Evolutionary conservation across 2,888 invertebrate genomes (phyloP), one percentile per base, ranked within the genome.

Genomic region (Diadegma fenestrale): DNA sequence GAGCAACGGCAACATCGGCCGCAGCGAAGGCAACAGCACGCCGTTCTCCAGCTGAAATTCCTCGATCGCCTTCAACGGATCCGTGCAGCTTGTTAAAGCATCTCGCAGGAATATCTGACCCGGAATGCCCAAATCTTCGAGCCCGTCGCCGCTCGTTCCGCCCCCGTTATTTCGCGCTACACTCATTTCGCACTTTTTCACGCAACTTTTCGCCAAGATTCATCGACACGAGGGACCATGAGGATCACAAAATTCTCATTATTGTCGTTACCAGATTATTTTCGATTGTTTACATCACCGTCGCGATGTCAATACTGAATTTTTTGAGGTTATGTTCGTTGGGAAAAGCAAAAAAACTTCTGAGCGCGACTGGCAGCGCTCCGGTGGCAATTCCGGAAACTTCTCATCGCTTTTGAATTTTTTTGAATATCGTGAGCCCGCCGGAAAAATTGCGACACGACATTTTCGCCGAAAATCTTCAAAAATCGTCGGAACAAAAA

Each of bases 51-150:
- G 95, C 96, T 99, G 99, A 95, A 99, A 99, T 94, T 99, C 99
- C 95, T 99, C 99, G 87, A 99, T 99, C n/a, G 99, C 99, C 94
- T 98, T 98, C 54, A 99, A 94, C 14, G 99, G 99, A 94, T 99
- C 99, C 0, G 98, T 98, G 93, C 99, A 99, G 91, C 98, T 99
- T 17, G 99, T 99, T 19, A 99, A 95, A 14, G 99, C 97, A 94
- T 99, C 98, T 87, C 96, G 72, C n/a, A 98, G 95, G 93, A 96
- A 97, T n/a, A 96, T 95, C 91, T 98, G 97, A 0, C 98, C 98
- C 0, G 98, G 97, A 85, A 98, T 97, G 17, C 98, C 98, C 2
- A 98, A 96, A 87, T 97, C 97, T 94, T 98, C 98, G 80, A 98
- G 94, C 0, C 97, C 97, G 43, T 96, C 95, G 8, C 95, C 95